These are phyloP conservation scores for Halcyon chelicuti DNA, from an alignment of 2,797 vertebrate genomes.

Conservation along the genomic window DNA sequence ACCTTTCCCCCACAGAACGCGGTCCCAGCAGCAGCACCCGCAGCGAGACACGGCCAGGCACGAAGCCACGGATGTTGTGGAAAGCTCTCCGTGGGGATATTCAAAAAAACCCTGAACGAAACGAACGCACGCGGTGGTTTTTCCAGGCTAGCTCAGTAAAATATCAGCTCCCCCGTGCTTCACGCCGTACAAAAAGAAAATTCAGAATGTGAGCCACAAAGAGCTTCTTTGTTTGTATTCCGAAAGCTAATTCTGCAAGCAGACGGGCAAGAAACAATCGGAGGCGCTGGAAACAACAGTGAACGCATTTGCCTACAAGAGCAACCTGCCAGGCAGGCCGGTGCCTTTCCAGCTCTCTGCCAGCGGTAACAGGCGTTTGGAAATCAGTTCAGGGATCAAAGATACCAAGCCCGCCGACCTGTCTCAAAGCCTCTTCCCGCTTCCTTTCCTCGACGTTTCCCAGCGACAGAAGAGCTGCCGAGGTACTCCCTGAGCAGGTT, in stretches of 20 bases:
- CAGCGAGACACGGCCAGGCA: neutral
- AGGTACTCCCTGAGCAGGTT: neutral
- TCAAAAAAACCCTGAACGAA: neutral
- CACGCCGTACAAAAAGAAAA: neutral
- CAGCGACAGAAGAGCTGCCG: neutral
- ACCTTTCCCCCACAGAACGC: neutral
- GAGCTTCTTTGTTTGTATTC: neutral
- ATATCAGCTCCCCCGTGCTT: neutral
- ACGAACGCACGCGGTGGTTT: neutral
- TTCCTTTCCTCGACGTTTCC: neutral
- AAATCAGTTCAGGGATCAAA: neutral
- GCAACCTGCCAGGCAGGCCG: neutral
- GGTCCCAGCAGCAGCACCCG: neutral
- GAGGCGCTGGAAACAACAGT: neutral
- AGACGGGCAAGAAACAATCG: neutral
- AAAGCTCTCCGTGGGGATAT: neutral
- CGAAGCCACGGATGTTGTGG: neutral
- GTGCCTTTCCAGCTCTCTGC: neutral
- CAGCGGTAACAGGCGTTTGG: fast-evolving
- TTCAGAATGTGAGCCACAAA: neutral
- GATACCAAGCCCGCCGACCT: neutral
- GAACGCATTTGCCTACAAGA: neutral
- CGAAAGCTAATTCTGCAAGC: neutral
- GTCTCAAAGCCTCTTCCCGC: neutral
- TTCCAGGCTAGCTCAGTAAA: neutral